These are phyloP conservation scores for Nothoprocta perdicaria DNA, from an alignment of 2,113 vertebrate species.

Conservation along the genomic window DNA sequence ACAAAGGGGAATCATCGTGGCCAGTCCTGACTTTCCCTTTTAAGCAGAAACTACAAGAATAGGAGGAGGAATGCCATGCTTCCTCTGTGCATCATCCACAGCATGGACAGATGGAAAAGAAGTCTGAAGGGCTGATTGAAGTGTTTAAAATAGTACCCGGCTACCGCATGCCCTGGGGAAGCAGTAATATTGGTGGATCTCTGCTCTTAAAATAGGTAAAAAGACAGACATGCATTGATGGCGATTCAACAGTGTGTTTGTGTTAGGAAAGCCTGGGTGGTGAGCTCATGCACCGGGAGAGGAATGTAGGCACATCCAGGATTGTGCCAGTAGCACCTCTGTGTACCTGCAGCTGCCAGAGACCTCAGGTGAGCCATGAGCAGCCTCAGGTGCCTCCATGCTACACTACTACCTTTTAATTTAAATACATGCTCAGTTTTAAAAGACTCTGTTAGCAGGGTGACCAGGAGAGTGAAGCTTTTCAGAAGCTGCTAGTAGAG, in stretches of 20 bases:
- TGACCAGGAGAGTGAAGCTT: not conserved
- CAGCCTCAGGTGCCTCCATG: too few relatives aligned
- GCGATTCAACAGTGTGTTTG: not conserved
- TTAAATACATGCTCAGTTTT: not conserved
- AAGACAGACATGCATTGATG: not conserved
- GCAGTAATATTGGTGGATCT: not conserved
- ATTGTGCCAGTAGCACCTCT: too few relatives aligned
- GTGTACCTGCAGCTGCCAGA: too few relatives aligned
- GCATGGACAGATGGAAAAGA: slow-evolving; percentile 6
- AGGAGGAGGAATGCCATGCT: slow-evolving; percentile 9
- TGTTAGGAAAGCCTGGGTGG: fast-evolving
- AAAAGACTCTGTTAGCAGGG: fast-evolving
- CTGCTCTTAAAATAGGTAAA: not conserved
- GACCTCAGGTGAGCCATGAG: too few relatives aligned
- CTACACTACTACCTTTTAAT: not conserved
- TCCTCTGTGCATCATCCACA: not conserved
- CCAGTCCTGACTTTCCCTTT: slow-evolving; percentile 30
- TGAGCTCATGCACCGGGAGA: not conserved
- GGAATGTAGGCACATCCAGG: not conserved
- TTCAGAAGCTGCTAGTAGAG: fast-evolving
- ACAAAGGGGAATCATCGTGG: slow-evolving; percentile 2
- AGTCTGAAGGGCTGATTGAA: not conserved
- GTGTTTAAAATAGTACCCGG: slow-evolving; percentile 21
- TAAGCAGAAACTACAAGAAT: slow-evolving; percentile 29
- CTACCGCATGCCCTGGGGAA: not conserved